These are phyloP conservation scores for Sinodicranocentrus sp. DNA, from an alignment of 2,888 invertebrate species.

Conservation along the genomic window DNA sequence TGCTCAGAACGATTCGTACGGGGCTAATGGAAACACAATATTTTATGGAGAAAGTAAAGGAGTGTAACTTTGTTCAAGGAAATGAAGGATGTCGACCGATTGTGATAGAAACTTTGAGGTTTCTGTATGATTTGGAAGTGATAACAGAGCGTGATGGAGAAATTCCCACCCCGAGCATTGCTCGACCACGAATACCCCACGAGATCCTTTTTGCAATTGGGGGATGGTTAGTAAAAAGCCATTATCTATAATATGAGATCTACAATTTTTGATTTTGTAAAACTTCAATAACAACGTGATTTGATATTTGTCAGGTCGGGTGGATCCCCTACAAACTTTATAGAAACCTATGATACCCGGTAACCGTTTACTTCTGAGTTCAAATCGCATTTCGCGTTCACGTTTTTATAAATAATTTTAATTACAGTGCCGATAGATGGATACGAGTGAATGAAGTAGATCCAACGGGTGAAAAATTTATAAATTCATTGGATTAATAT, in stretches of 20 bases:
- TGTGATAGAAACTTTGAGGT: conserved; percentile 93
- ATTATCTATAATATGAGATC: background rate
- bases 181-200: conserved; percentile 87
- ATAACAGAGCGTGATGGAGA: conserved; percentile 88
- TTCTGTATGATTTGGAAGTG: conserved; percentile 94
- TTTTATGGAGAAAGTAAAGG: conserved; percentile 90
- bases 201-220: conserved; percentile 92
- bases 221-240: conserved; percentile 44
- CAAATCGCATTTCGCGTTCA: too few species aligned
- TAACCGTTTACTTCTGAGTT: too few species aligned
- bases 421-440: conserved; percentile 88
- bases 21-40: conserved; percentile 92
- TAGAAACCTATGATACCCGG: conserved; percentile 91
- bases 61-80: conserved; percentile 90
- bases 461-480: conserved; percentile 79
- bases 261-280: background rate
- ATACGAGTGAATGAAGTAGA: conserved; percentile 89
- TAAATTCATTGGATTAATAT: background rate
- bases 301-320: conserved; percentile 43
- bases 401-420: too few species aligned
- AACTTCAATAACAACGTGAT: background rate
- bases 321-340: conserved; percentile 83
- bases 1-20: conserved; percentile 89
- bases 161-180: conserved; percentile 91
- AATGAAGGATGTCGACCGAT: conserved; percentile 91